A percentile compares a stretch with the other conserved stretches of the same genome.
Conservation (phyloP, 2,888 invertebrate species). For the Sinopyrophorus schimmeli region DNA sequence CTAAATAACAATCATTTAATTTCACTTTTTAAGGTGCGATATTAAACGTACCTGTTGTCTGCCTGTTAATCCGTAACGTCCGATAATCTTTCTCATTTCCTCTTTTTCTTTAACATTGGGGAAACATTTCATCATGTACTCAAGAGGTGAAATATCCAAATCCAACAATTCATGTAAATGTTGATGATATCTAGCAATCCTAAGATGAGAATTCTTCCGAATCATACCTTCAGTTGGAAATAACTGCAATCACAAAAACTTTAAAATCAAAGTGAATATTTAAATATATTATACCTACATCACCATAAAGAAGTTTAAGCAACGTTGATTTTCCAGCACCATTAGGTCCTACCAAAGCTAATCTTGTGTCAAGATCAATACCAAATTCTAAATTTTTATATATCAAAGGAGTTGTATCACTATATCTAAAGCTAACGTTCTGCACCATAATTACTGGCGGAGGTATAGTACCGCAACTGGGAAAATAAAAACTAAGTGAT, state of each 20-base stretch:
- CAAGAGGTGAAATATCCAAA: constrained; percentile 90
- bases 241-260: constrained; percentile 62
- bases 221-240: constrained; percentile 96
- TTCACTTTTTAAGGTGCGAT: neutral
- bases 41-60: constrained; percentile 77
- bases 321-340: constrained; percentile 99
- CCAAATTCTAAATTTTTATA: constrained; percentile 98
- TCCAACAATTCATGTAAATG: constrained; percentile 96
- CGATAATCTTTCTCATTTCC: constrained; percentile 99
- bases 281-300: constrained; percentile 70
- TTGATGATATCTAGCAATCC: constrained; percentile 98
- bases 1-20: constrained; percentile 53
- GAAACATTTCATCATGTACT: constrained; percentile 97
- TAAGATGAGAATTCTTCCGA: constrained; percentile 95
- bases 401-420: constrained; percentile 83
- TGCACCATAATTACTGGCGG: constrained; percentile 99
- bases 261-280: too few relatives aligned
- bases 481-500: constrained; percentile 93
- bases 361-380: constrained; percentile 93
- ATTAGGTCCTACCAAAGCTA: constrained; percentile 97
- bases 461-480: constrained; percentile 92
- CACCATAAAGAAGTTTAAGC: constrained; percentile 92
- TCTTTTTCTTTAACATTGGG: constrained; percentile 97
- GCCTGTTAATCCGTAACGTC: constrained; percentile 96
- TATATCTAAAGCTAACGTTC: constrained; percentile 95